Base-by-base conservation (phyloP, 2,797 vertebrate species). In the Sylvia borin region DNA sequence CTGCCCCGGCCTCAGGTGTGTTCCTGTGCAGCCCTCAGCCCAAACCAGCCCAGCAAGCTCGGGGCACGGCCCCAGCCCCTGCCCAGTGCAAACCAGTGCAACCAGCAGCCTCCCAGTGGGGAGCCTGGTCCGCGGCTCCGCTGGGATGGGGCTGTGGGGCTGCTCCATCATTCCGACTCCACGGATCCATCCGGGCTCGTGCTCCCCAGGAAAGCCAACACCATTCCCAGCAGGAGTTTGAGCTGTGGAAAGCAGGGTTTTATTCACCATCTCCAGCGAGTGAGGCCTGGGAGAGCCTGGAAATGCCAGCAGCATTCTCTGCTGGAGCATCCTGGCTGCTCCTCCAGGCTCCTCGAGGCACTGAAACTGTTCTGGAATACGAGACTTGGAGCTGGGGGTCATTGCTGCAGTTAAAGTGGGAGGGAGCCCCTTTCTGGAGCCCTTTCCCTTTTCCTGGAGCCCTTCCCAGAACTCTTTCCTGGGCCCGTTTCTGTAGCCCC, bases 31-130 rank as follows among this genome's bases (percentile, higher is more conserved):
- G 91, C 66, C 19, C 61, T 58, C 31, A 57, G 21, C 72, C 85
- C 80, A 72, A 94, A 96, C 95, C 93, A 84, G 96, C 93, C 1
- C 1, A 84, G 96, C 96, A 86, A 92, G 96, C 85, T 96, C 83
- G 4, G 68, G 67, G 40, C 88, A 4, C 11, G 0, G 48, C 65
- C 91, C 93, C 93, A 57, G 84, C 91, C 81, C 93, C 4, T 88
- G 91, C 76, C 95, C 88, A 75, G 73, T 84, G 27, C 67, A 58
- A 58, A 58, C 58, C 58, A 40, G 58, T 61, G 57, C 57, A 38
- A 60, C 92, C 88, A 96, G 95, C 89, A 92, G 57, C 20, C 32
- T 3, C 2, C 2, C 21, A 55, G 50, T 32, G 93, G 84, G 93
- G 84, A 95, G 55, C 70, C 71, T 25, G 11, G 31, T 54, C 38